Conservation (phyloP, 2,888 invertebrate genomes). For the Tetrapedia diversipes region DNA sequence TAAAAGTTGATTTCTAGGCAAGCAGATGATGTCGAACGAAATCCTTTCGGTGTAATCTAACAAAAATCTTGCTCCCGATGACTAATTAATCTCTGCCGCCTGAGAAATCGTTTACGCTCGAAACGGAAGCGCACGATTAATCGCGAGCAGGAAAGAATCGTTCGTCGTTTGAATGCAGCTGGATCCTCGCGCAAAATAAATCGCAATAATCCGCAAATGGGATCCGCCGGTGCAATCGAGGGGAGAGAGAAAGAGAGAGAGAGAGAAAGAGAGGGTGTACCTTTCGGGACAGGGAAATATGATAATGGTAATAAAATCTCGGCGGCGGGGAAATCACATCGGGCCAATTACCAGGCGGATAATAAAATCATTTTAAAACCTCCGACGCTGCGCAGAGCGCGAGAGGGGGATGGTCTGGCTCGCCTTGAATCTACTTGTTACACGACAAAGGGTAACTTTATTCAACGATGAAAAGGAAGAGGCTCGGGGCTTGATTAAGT, state of each 20-base stretch:
- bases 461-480: slow-evolving; percentile 64
- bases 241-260: too few species aligned
- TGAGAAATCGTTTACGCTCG: too few species aligned
- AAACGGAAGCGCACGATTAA: too few species aligned
- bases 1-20: too few species aligned
- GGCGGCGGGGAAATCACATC: slow-evolving; percentile 27
- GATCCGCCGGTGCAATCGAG: background rate
- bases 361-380: slow-evolving; percentile 53
- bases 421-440: slow-evolving; percentile 60
- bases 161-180: too few species aligned
- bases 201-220: too few species aligned
- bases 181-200: background rate
- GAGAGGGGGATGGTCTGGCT: slow-evolving; percentile 10
- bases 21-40: too few species aligned
- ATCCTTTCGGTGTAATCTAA: too few species aligned
- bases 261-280: background rate
- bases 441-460: slow-evolving; percentile 67
- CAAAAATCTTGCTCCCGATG: too few species aligned
- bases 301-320: slow-evolving; percentile 34
- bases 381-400: background rate
- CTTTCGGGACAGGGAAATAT: slow-evolving; percentile 9
- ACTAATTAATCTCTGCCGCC: too few species aligned
- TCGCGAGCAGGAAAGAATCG: too few species aligned
- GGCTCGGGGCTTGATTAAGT: slow-evolving; percentile 55
- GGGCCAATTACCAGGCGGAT: slow-evolving; percentile 39